phyloP scores from a whole-genome alignment of 2,797 vertebrate genomes.

The Enteromius argenteus region DNA sequence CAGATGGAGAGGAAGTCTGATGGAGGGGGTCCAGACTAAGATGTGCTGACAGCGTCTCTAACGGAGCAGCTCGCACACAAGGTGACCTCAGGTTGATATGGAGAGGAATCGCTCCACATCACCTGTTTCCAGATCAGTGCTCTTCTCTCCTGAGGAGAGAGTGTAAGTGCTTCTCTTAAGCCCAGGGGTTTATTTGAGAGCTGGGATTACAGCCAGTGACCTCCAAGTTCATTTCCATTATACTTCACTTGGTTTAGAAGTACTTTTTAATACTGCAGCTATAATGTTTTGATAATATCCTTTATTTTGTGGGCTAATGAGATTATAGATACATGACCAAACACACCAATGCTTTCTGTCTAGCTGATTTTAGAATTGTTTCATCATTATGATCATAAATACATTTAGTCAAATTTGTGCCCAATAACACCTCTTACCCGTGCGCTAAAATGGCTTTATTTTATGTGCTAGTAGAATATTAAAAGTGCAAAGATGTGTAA shows the following conservation, averaged over 20 bases:
- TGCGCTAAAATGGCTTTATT: neutral
- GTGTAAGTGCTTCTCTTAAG: conserved; percentile 44
- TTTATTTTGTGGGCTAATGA: neutral
- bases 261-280: neutral
- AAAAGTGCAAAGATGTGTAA: neutral
- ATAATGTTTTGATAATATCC: neutral
- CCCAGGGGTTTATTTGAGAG: conserved; percentile 28
- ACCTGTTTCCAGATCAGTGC: conserved; percentile 45
- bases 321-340: neutral
- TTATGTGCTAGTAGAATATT: neutral
- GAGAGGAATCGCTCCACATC: conserved; percentile 51
- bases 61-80: conserved; percentile 43
- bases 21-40: conserved; percentile 23
- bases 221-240: conserved; percentile 36
- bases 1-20: conserved; percentile 48
- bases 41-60: conserved; percentile 50
- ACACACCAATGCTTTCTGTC: neutral
- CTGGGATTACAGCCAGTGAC: conserved; percentile 34
- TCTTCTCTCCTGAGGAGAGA: conserved; percentile 30
- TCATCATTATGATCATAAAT: neutral
- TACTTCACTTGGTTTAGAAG: neutral
- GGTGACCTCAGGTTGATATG: conserved; percentile 54
- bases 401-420: neutral
- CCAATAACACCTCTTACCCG: neutral
- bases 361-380: neutral